A percentile compares a stretch with the other conserved stretches of the same genome.
Evolutionary conservation across 2,113 vertebrate genomes (phyloP).

Genomic region (Parotia lawesii): DNA sequence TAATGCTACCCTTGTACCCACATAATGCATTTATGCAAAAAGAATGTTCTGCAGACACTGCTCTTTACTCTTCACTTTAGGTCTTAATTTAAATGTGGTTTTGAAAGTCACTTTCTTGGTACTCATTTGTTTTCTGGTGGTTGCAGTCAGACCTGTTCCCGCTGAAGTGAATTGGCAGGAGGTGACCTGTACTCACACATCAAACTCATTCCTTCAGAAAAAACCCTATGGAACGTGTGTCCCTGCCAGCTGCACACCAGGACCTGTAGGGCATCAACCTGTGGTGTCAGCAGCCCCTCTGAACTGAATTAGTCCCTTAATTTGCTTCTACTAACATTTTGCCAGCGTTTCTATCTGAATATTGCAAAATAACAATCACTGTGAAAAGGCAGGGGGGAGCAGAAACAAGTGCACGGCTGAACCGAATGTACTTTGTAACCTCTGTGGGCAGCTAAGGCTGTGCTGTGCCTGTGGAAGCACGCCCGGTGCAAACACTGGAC

Average conservation of each 20-base stretch:
- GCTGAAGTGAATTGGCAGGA: background rate
- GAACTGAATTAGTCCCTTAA: background rate
- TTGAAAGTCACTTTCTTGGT: background rate
- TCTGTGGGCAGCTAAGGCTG: background rate
- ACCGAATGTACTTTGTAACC: background rate
- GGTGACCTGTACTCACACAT: background rate
- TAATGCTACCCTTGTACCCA: background rate
- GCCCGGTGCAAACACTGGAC: background rate
- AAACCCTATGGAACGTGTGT: rapidly evolving
- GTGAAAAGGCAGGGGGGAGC: background rate
- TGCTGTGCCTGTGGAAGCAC: background rate
- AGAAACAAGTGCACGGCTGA: background rate
- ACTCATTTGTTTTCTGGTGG: background rate
- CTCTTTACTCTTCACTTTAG: background rate
- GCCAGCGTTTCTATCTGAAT: background rate
- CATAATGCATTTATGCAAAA: background rate
- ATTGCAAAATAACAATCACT: rapidly evolving
- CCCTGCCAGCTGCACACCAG: background rate
- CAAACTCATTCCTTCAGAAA: background rate
- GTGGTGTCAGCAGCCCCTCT: background rate
- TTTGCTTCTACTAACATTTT: background rate
- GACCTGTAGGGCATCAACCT: background rate
- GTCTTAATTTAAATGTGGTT: background rate
- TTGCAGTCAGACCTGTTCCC: background rate
- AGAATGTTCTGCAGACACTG: background rate